A percentile compares a stretch with the other conserved stretches of the same genome.
phyloP scores from a whole-genome alignment of 2,888 invertebrate genomes.

The Euzophera pinguis region DNA sequence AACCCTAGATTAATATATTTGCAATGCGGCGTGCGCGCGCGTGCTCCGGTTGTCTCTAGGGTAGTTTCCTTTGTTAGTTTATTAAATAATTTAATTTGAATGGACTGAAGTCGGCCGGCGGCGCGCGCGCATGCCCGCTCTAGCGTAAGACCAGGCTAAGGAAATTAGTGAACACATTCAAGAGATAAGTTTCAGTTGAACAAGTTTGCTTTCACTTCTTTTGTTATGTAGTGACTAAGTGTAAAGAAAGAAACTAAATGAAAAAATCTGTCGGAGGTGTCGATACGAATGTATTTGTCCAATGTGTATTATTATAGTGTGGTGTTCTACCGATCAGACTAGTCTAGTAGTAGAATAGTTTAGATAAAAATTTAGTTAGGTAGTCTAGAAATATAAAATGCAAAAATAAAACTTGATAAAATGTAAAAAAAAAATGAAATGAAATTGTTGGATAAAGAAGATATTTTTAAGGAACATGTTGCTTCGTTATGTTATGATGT shows the following conservation, averaged over 20 bases:
- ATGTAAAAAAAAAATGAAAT: conserved; percentile 78
- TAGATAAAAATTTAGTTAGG: conserved; percentile 80
- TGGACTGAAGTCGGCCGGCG: conserved; percentile 66
- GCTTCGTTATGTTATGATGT: conserved; percentile 78
- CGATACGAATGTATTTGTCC: conserved; percentile 78
- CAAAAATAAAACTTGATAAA: conserved; percentile 79
- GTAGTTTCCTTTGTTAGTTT: conserved; percentile 78
- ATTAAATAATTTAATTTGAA: conserved; percentile 78
- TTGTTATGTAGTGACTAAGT: conserved; percentile 78
- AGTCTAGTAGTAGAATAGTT: conserved; percentile 80
- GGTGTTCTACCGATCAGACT: conserved; percentile 79
- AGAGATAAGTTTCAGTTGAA: conserved; percentile 73
- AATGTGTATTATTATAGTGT: conserved; percentile 78
- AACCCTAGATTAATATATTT: conserved; percentile 68
- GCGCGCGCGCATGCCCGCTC: conserved; percentile 40
- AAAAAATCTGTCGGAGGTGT: conserved; percentile 66
- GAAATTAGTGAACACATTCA: conserved; percentile 69
- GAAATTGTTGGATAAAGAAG: conserved; percentile 82
- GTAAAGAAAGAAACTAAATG: conserved; percentile 73
- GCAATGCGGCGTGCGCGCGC: conserved; percentile 41
- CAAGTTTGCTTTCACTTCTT: conserved; percentile 78
- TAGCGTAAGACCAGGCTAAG: conserved; percentile 48
- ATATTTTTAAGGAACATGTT: conserved; percentile 82
- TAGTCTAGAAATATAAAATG: conserved; percentile 80
- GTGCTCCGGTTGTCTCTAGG: conserved; percentile 57